Evolutionary conservation across 64 coral and sea anemone genomes (phyloP).

Genomic region (Montipora efflorescens): DNA sequence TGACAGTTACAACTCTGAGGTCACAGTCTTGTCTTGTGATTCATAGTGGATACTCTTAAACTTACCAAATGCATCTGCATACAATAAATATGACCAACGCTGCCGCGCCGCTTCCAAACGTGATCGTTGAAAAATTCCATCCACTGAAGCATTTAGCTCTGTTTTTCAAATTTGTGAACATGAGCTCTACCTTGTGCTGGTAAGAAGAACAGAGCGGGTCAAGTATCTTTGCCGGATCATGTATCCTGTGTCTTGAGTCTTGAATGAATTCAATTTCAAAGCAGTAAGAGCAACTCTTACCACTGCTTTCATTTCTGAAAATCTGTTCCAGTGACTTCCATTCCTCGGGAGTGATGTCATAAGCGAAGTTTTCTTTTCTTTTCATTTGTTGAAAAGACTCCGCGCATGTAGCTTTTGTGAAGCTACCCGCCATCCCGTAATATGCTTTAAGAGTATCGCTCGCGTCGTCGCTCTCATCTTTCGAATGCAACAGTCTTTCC

Average conservation of each 20-base stretch:
- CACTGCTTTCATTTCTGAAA: not conserved
- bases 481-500: not conserved
- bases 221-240: not conserved
- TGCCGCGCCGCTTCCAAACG: not conserved
- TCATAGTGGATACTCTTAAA: not conserved
- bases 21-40: not conserved
- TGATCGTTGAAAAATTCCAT: not conserved
- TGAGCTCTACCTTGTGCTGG: not conserved
- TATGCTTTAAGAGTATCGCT: constrained; percentile 16
- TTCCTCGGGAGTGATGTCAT: not conserved
- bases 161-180: not conserved
- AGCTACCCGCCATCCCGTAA: constrained; percentile 18
- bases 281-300: too few species aligned
- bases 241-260: not conserved
- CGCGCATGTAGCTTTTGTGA: not conserved
- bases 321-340: not conserved
- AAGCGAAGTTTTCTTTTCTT: not conserved
- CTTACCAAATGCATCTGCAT: constrained; percentile 4
- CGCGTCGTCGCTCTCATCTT: not conserved
- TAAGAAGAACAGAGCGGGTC: not conserved
- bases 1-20: too few species aligned
- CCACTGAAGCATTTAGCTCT: not conserved
- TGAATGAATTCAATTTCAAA: not conserved
- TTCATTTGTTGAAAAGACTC: not conserved
- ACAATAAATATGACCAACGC: not conserved